Evolutionary conservation across 2,888 invertebrate genomes (phyloP).

Genomic region (Escarpia spicata): DNA sequence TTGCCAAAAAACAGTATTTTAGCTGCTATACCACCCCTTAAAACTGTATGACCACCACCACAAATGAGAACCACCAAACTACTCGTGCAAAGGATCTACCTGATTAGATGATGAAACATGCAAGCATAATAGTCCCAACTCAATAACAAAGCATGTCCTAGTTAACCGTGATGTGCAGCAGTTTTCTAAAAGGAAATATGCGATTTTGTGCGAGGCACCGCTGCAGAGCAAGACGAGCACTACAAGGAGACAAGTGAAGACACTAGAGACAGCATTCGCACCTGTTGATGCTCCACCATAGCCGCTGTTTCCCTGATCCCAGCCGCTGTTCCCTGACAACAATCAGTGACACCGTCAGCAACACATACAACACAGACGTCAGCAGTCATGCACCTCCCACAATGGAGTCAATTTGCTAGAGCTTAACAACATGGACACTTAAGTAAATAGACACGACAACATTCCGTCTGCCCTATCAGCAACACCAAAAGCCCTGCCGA

Average conservation of each 20-base stretch:
- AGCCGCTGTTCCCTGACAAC: conserved; percentile 6
- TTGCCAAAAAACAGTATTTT: too few species aligned
- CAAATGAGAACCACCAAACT: background rate
- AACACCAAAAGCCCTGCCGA: background rate
- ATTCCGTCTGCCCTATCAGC: background rate
- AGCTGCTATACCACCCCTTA: too few species aligned
- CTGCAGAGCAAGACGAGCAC: background rate
- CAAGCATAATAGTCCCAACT: background rate
- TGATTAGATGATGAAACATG: background rate
- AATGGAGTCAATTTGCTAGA: background rate
- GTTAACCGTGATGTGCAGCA: background rate
- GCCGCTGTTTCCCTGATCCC: background rate
- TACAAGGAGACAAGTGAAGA: conserved; percentile 1
- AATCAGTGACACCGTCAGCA: background rate
- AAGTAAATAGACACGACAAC: background rate
- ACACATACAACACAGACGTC: background rate
- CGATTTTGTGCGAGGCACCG: background rate
- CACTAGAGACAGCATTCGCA: background rate
- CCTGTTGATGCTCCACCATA: conserved; percentile 1
- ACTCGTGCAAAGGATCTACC: background rate
- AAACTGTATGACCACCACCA: background rate
- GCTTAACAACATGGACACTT: background rate
- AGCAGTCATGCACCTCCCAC: background rate
- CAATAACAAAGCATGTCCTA: background rate
- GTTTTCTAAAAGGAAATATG: background rate